A percentile compares a stretch with the other conserved stretches of the same genome.
These are phyloP conservation scores for Oryctolagus cuniculus DNA, from an alignment of 2,113 vertebrate genomes.

Conservation along the genomic window mOryCun1.1 NC_091434.1:1128001-1128500, in stretches of 20 bases:
- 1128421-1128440: not conserved
- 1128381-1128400: not conserved
- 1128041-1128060: not conserved
- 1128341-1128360: not conserved
- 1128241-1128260: not conserved
- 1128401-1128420: not conserved
- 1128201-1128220: not conserved
- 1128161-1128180: not conserved
- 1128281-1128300: not conserved
- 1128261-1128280: not conserved
- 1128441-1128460: no score
- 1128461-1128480: no score
- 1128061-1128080: not conserved
- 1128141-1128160: not conserved
- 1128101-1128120: no score
- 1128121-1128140: not conserved
- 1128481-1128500: not conserved
- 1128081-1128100: rapidly evolving
- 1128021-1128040: not conserved
- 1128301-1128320: no score
- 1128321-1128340: not conserved
- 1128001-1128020: not conserved
- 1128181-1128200: not conserved
- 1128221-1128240: not conserved
- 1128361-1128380: not conserved